phyloP scores from a whole-genome alignment of 64 coral and sea anemone species.

The Dendrophyllia cribrosa region DNA sequence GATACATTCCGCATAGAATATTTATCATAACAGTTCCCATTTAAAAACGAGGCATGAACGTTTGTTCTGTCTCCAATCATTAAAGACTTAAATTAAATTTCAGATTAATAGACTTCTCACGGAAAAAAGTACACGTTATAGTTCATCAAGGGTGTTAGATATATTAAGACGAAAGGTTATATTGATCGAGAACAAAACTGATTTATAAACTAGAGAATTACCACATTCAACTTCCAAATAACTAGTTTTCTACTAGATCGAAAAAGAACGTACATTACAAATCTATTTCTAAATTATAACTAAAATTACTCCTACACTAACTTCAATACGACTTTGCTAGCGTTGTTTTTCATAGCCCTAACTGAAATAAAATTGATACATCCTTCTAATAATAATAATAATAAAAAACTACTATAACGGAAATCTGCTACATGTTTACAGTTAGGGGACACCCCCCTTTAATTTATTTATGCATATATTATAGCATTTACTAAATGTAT shows the following conservation, averaged over 20 bases:
- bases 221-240: too few relatives aligned
- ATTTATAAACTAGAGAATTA: background rate
- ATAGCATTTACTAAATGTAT: conserved; percentile 69
- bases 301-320: background rate
- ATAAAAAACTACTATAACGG: background rate
- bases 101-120: too few relatives aligned
- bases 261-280: background rate
- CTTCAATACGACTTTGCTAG: background rate
- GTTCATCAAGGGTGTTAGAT: background rate
- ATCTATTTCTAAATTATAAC: background rate
- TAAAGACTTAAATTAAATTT: too few relatives aligned
- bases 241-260: too few relatives aligned
- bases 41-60: too few relatives aligned
- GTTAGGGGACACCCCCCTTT: background rate
- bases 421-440: background rate
- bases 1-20: too few relatives aligned
- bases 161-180: background rate
- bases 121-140: too few relatives aligned
- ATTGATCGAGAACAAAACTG: background rate
- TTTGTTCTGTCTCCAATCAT: too few relatives aligned
- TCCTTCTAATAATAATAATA: conserved; percentile 5
- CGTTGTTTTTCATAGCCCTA: background rate
- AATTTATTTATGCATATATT: conserved; percentile 81
- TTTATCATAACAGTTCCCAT: too few relatives aligned
- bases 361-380: conserved; percentile 3